Evolutionary conservation across 2,888 invertebrate species (phyloP).

Genomic region (Lamproptera curius): DNA sequence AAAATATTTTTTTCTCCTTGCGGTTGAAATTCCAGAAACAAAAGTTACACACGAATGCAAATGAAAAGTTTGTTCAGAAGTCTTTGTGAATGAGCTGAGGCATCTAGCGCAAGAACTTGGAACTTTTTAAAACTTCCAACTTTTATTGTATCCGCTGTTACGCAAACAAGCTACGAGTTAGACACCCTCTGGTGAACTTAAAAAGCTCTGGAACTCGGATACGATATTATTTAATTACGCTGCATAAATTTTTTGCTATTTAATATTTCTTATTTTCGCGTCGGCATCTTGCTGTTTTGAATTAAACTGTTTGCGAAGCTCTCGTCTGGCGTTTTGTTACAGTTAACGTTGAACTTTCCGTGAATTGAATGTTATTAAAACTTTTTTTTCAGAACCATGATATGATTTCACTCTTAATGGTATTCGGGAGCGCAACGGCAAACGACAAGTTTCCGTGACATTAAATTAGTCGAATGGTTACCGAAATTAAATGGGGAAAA

Average conservation of each 20-base stretch:
- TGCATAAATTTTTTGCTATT: constrained; percentile 4
- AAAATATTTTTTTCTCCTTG: constrained; percentile 12
- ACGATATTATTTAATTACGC: constrained; percentile 17
- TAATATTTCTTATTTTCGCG: constrained; percentile 1
- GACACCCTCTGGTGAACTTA: constrained; percentile 20
- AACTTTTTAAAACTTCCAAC: constrained; percentile 21
- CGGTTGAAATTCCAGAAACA: constrained; percentile 20
- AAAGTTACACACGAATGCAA: constrained; percentile 21
- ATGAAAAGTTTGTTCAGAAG: constrained; percentile 21
- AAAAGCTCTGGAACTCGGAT: constrained; percentile 12
- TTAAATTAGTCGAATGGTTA: too few species aligned
- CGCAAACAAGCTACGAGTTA: constrained; percentile 20
- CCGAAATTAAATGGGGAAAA: too few species aligned
- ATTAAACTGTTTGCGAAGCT: constrained; percentile 4
- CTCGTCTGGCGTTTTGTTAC: constrained; percentile 9
- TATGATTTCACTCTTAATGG: too few species aligned
- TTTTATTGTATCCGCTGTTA: constrained; percentile 22
- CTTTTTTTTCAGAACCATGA: neutral
- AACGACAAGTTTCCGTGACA: too few species aligned
- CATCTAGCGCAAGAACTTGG: constrained; percentile 21
- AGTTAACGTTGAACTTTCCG: neutral
- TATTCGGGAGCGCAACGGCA: too few species aligned
- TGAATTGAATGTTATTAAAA: neutral
- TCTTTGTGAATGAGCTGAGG: constrained; percentile 20
- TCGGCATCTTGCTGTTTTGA: neutral